Base-by-base conservation (phyloP, 2,113 vertebrate genomes). In the Forbesichthys agassizii region DNA sequence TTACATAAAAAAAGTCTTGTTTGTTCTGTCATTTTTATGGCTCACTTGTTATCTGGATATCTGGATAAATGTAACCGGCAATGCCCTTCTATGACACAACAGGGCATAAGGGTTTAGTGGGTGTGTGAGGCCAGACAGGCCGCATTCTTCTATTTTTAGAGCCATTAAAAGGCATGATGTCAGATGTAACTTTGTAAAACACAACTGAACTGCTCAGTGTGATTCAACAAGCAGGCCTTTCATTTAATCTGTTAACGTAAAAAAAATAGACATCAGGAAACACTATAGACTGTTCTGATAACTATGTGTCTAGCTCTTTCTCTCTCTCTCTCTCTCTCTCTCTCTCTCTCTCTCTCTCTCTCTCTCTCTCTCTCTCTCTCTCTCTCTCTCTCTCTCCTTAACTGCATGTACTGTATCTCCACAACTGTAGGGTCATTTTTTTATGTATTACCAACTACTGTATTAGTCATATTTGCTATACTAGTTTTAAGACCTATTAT, bases 91-190 rank as follows among this genome's bases (percentile, higher is more conserved):
- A 33, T 83, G 67, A 84, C 61, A 78, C 64, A 71, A 66, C 63
- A 66, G 70, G 71, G 79, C 56, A 57, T 56, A 53, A 42, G 27
- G 18, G 16, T 61, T 7, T 5, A 33, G 61, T 46, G 59, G 51
- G 64, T 5, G 60, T 78, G 55, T 71, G 36, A 51, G 65, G 61
- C 20, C 61, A 81, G 71, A 78, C 68, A 4, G 55, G 48, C 12
- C 46, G 10, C 59, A 75, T 42, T 1, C 1, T 12, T 61, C 66
- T 89, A 84, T 78, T 84, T 91, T 86, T 88, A 84, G 81, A 68
- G 20, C 5, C 42, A 60, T 80, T 81, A 67, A 54, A 74, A 84
- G 14, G 51, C 33, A 77, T 86, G 79, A 89, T 77, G 78, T 88
- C 82, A 87, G 66, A 74, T 46, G 66, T 66, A 1, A 63, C 52